phyloP scores from a whole-genome alignment of 2,888 invertebrate genomes.

The Phasia obesa region DNA sequence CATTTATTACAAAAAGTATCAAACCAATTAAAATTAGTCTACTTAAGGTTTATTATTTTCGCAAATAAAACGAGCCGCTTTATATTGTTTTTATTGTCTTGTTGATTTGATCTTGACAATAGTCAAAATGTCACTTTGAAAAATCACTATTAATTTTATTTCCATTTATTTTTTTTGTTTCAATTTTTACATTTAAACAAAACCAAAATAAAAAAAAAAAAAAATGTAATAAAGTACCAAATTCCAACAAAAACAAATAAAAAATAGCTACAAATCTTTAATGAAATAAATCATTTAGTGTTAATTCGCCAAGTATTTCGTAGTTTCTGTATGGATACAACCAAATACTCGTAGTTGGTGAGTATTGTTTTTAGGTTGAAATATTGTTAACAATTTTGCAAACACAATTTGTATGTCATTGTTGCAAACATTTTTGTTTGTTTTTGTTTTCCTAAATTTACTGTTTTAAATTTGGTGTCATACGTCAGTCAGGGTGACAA shows the following conservation, averaged over 20 bases:
- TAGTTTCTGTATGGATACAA: neutral
- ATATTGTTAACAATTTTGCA: slow-evolving; percentile 55
- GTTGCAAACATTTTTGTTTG: slow-evolving; percentile 1
- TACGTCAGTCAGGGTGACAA: slow-evolving; percentile 65
- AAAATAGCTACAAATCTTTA: slow-evolving; percentile 58
- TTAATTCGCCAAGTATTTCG: slow-evolving; percentile 56
- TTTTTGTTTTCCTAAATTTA: slow-evolving; percentile 11
- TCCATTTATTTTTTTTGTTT: slow-evolving; percentile 75
- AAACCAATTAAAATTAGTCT: slow-evolving; percentile 65
- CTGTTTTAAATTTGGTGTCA: slow-evolving; percentile 57
- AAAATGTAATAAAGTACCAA: slow-evolving; percentile 8
- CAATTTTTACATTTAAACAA: slow-evolving; percentile 71
- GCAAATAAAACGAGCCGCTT: slow-evolving; percentile 61
- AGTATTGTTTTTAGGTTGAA: slow-evolving; percentile 16
- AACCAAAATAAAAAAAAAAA: slow-evolving; percentile 67
- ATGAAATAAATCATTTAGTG: slow-evolving; percentile 66
- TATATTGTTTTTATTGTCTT: slow-evolving; percentile 58
- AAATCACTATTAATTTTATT: slow-evolving; percentile 68
- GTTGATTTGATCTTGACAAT: slow-evolving; percentile 69
- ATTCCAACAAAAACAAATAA: slow-evolving; percentile 1
- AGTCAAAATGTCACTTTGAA: slow-evolving; percentile 68
- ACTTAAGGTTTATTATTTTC: slow-evolving; percentile 49
- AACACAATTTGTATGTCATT: slow-evolving; percentile 44
- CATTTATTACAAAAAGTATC: slow-evolving; percentile 13
- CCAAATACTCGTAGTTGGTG: neutral